phyloP scores from a whole-genome alignment of 2,113 vertebrate genomes.

The Vimba vimba region DNA sequence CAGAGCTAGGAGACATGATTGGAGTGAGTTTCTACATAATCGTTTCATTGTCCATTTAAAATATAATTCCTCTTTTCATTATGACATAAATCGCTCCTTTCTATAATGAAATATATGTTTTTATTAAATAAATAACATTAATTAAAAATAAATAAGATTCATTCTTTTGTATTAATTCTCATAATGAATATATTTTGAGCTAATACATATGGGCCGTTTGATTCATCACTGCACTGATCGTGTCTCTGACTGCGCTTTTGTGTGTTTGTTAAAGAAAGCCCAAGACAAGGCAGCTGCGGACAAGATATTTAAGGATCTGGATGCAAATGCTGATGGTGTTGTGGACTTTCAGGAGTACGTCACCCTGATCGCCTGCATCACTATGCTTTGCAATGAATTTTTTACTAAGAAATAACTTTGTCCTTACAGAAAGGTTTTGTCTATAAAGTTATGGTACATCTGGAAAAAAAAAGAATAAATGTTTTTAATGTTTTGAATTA shows the following conservation, averaged over 20 bases:
- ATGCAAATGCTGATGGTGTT: constrained; percentile 64
- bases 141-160: neutral
- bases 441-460: neutral
- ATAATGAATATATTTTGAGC: neutral
- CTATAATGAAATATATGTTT: neutral
- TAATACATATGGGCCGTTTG: neutral
- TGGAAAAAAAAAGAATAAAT: neutral
- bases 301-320: constrained; percentile 69
- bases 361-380: constrained; percentile 64
- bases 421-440: neutral
- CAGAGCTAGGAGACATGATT: constrained; percentile 76
- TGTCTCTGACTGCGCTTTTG: neutral
- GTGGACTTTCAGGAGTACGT: constrained; percentile 76
- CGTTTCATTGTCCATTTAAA: neutral
- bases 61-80: neutral
- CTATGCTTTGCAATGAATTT: constrained; percentile 64
- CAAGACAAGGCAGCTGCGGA: constrained; percentile 60
- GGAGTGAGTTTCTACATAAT: constrained; percentile 69
- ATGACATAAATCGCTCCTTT: neutral
- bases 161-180: neutral
- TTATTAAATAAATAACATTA: neutral
- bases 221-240: neutral
- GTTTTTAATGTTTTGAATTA: neutral
- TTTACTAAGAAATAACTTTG: constrained; percentile 39
- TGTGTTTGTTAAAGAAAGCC: constrained; percentile 55